phyloP scores from a whole-genome alignment of 1,140 invertebrate genomes.

The Atta colombica region DNA sequence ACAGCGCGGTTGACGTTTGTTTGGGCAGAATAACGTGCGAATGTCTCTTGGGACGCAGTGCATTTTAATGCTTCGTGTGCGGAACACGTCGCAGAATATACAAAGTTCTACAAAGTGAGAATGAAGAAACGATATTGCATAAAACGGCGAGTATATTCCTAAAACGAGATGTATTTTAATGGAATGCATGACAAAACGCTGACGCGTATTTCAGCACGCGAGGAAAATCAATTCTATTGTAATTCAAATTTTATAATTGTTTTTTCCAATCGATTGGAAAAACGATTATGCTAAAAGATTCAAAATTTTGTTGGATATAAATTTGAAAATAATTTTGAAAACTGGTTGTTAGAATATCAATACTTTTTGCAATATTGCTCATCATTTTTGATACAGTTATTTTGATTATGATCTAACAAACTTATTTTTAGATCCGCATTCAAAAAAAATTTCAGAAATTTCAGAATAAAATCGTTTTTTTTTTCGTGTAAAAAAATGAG shows the following conservation, averaged over 20 bases:
- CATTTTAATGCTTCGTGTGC: background rate
- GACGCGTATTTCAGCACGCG: background rate
- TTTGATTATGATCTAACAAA: no score
- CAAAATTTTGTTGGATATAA: no score
- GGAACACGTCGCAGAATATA: conserved; percentile 1
- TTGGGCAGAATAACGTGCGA: conserved; percentile 39
- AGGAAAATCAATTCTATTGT: background rate
- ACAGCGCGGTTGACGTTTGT: conserved; percentile 50
- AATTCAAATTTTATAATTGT: background rate
- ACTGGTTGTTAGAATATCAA: no score
- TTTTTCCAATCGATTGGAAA: background rate
- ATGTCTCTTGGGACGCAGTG: conserved; percentile 21
- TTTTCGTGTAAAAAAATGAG: no score
- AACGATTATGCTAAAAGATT: background rate
- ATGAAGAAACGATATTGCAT: background rate
- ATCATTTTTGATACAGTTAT: no score
- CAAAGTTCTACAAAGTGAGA: background rate
- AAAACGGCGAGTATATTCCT: background rate
- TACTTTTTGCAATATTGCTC: no score
- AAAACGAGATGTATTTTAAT: background rate
- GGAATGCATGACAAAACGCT: background rate
- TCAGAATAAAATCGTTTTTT: no score
- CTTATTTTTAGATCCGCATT: no score
- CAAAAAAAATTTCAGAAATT: no score
- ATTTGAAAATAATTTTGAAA: no score